These are phyloP conservation scores for Buceros bicornis DNA, from an alignment of 2,797 vertebrate genomes.

Conservation along the genomic window DNA sequence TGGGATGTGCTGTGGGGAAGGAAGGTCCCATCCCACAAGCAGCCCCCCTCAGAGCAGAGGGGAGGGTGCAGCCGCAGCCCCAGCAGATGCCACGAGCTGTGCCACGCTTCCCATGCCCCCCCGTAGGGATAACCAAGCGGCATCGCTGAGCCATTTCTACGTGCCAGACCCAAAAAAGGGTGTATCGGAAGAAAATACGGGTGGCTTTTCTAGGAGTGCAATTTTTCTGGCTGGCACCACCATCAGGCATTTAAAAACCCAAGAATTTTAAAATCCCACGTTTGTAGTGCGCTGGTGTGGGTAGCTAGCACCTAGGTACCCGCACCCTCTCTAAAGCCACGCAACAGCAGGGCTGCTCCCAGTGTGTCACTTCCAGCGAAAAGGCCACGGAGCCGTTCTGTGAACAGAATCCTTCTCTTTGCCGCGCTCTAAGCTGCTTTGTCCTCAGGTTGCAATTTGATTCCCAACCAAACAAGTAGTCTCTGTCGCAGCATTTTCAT, in stretches of 20 bases:
- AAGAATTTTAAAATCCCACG: not conserved
- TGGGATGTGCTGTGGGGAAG: not conserved
- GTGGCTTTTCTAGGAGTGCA: not conserved
- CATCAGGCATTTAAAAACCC: not conserved
- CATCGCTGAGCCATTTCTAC: not conserved
- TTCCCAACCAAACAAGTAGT: not conserved
- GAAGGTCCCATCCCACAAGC: not conserved
- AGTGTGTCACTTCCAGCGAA: not conserved
- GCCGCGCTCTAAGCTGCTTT: not conserved
- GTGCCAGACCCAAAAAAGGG: not conserved
- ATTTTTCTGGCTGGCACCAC: not conserved
- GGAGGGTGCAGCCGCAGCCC: not conserved
- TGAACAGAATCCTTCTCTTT: not conserved
- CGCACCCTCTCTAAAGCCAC: not conserved
- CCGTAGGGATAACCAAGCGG: rapidly evolving
- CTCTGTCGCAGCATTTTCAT: not conserved
- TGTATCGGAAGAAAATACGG: not conserved
- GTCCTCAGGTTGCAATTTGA: not conserved
- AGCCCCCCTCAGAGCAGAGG: not conserved
- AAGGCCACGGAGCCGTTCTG: not conserved
- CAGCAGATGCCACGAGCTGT: not conserved
- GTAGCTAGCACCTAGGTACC: not conserved
- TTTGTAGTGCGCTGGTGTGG: not conserved
- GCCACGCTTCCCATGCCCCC: rapidly evolving
- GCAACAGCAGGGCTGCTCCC: not conserved